Evolutionary conservation across 2,888 invertebrate species (phyloP).

Genomic region (Acrobasis suavella): DNA sequence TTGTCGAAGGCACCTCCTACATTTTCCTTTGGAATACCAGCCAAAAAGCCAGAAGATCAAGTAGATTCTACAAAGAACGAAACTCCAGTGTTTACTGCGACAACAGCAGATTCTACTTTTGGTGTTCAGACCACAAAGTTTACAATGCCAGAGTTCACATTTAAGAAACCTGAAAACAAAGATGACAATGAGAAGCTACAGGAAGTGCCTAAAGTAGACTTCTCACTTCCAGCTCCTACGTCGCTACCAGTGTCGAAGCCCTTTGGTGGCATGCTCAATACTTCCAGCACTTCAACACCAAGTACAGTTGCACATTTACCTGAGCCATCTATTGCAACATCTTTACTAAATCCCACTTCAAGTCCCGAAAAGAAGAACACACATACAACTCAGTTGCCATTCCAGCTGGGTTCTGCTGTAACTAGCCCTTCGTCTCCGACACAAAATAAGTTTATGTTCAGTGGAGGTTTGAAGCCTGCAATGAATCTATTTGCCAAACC

Average conservation of each 20-base stretch:
- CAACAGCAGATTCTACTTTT: slow-evolving; percentile 29
- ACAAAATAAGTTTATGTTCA: slow-evolving; percentile 41
- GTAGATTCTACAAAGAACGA: slow-evolving; percentile 22
- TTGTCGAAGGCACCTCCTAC: slow-evolving; percentile 52
- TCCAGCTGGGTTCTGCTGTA: slow-evolving; percentile 23
- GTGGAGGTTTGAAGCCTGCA: slow-evolving; percentile 30
- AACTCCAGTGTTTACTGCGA: slow-evolving; percentile 19
- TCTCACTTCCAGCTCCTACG: slow-evolving; percentile 20
- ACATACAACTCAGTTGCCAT: slow-evolving; percentile 11
- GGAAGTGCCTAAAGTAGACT: slow-evolving; percentile 50
- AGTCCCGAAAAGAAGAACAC: slow-evolving; percentile 29
- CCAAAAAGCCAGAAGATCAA: slow-evolving; percentile 30
- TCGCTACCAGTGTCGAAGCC: slow-evolving; percentile 20
- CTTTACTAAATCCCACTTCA: neutral
- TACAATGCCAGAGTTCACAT: slow-evolving; percentile 29
- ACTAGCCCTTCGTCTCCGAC: slow-evolving; percentile 31
- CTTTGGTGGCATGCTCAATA: neutral
- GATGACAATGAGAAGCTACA: slow-evolving; percentile 48
- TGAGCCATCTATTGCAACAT: slow-evolving; percentile 4
- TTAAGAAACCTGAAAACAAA: slow-evolving; percentile 25
- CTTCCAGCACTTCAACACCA: neutral
- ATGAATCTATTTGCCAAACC: slow-evolving; percentile 41
- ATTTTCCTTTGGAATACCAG: slow-evolving; percentile 62
- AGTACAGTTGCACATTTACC: neutral
- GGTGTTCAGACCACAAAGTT: slow-evolving; percentile 15